These are phyloP conservation scores for Anolis apletophallus DNA, from an alignment of 2,797 vertebrate genomes.

Conservation along the genomic window DNA sequence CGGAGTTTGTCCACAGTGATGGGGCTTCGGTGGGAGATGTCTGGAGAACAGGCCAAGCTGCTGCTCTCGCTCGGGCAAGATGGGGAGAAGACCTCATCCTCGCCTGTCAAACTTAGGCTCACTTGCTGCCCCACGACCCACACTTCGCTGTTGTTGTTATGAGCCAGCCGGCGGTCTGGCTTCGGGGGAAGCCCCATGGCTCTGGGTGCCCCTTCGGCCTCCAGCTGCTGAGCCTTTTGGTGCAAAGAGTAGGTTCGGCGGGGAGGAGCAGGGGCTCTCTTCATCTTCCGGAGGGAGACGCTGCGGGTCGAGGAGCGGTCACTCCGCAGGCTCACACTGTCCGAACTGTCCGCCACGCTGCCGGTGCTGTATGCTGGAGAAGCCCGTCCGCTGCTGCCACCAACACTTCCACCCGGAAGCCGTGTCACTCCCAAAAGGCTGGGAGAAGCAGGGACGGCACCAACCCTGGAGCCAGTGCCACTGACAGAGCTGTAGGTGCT, in stretches of 20 bases:
- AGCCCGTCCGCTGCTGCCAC: slow-evolving; percentile 66
- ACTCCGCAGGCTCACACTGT: slow-evolving; percentile 81
- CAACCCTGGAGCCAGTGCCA: slow-evolving; percentile 57
- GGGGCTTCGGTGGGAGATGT: slow-evolving; percentile 46
- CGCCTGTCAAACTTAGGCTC: slow-evolving; percentile 53
- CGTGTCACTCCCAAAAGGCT: slow-evolving; percentile 31
- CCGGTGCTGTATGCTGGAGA: slow-evolving; percentile 70
- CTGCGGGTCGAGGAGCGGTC: slow-evolving; percentile 83
- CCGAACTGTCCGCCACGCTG: slow-evolving; percentile 75
- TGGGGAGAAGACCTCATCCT: slow-evolving; percentile 70
- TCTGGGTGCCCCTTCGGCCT: slow-evolving; percentile 62
- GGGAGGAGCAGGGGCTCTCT: slow-evolving; percentile 87
- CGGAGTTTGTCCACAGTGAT: slow-evolving; percentile 37
- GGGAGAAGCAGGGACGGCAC: neutral
- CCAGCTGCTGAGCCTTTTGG: slow-evolving; percentile 58
- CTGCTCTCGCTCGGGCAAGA: slow-evolving; percentile 53
- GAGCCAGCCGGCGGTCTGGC: slow-evolving; percentile 68
- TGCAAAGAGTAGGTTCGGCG: slow-evolving; percentile 89
- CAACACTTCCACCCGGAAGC: slow-evolving; percentile 55
- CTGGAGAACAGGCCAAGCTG: slow-evolving; percentile 61
- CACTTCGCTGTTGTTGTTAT: slow-evolving; percentile 16
- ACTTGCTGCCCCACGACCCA: slow-evolving; percentile 57
- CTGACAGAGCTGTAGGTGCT: slow-evolving; percentile 75
- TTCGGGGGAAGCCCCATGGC: slow-evolving; percentile 78
- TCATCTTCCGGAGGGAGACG: slow-evolving; percentile 91